Percentiles rank a stretch among this genome's conserved stretches.
Conservation (phyloP, 2,113 vertebrate species). For the Larimichthys polyactis region DNA sequence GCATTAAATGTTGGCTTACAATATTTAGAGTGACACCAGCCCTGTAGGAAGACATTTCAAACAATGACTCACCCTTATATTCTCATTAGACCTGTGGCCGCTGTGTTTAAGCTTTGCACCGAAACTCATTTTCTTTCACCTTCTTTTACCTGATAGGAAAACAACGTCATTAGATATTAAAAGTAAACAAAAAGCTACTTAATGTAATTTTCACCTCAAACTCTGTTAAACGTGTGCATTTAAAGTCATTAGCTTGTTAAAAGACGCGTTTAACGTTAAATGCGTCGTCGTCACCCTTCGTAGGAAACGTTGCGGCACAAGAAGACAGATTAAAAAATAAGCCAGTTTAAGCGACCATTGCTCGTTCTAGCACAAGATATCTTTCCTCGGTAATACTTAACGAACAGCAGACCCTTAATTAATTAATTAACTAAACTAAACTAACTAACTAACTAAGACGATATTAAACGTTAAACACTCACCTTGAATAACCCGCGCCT, state of each 20-base stretch:
- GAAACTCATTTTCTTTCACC: conserved; percentile 76
- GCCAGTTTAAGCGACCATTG: fast-evolving
- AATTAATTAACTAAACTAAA: too few species aligned
- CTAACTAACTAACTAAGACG: too few species aligned
- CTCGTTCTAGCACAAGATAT: fast-evolving
- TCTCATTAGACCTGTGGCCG: conserved; percentile 76
- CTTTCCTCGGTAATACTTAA: fast-evolving
- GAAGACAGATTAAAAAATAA: background rate
- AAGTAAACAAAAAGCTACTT: too few species aligned
- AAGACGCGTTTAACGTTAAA: background rate
- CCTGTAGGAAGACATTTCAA: background rate
- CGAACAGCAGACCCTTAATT: too few species aligned
- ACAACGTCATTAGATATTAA: background rate
- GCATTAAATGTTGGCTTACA: background rate
- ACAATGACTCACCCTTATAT: conserved; percentile 81
- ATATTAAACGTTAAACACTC: background rate
- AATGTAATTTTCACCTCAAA: too few species aligned
- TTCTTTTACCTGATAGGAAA: background rate
- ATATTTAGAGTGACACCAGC: too few species aligned
- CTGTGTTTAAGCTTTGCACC: conserved; percentile 78
- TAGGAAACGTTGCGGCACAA: background rate
- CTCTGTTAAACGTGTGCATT: fast-evolving
- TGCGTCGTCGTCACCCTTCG: background rate
- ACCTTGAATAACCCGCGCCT: fast-evolving
- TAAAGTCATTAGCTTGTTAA: background rate